A percentile compares a stretch with the other conserved stretches of the same genome.
phyloP scores from a whole-genome alignment of 2,113 vertebrate genomes.

The Megaleporinus macrocephalus region DNA sequence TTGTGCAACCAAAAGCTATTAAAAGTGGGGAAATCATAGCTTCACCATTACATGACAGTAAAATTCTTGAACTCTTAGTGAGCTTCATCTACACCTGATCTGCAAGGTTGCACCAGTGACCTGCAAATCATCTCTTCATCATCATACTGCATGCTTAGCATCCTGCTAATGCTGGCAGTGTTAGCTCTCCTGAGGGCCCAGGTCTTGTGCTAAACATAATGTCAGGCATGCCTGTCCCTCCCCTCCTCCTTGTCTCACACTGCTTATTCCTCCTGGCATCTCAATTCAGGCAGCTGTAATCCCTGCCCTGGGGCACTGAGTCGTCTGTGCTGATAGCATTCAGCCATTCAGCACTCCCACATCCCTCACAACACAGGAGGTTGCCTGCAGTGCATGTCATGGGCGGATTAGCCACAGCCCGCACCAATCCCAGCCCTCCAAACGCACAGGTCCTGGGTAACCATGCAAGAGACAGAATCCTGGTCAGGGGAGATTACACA shows the following conservation, averaged over 20 bases:
- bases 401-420: slow-evolving; percentile 66
- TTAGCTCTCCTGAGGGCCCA: slow-evolving; percentile 66
- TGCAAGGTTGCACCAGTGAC: no score
- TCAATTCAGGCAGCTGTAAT: slow-evolving; percentile 73
- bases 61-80: no score
- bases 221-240: slow-evolving; percentile 59
- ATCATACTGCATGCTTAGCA: background rate
- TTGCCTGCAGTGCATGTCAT: slow-evolving; percentile 55
- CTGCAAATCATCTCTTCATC: no score
- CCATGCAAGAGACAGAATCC: slow-evolving; percentile 59
- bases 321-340: slow-evolving; percentile 78
- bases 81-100: no score
- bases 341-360: slow-evolving; percentile 69
- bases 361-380: slow-evolving; percentile 69
- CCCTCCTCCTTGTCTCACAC: slow-evolving; percentile 52
- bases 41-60: no score
- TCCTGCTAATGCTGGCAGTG: slow-evolving; percentile 53
- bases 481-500: slow-evolving; percentile 72
- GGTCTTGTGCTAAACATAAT: slow-evolving; percentile 64
- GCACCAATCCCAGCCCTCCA: slow-evolving; percentile 61
- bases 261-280: slow-evolving; percentile 45
- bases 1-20: no score
- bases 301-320: slow-evolving; percentile 72
- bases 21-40: no score
- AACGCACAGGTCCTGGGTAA: slow-evolving; percentile 57